Evolutionary conservation across 2,888 invertebrate species (phyloP), one percentile per base, ranked within the genome.

Genomic region (Epirrhoe alternata): DNA sequence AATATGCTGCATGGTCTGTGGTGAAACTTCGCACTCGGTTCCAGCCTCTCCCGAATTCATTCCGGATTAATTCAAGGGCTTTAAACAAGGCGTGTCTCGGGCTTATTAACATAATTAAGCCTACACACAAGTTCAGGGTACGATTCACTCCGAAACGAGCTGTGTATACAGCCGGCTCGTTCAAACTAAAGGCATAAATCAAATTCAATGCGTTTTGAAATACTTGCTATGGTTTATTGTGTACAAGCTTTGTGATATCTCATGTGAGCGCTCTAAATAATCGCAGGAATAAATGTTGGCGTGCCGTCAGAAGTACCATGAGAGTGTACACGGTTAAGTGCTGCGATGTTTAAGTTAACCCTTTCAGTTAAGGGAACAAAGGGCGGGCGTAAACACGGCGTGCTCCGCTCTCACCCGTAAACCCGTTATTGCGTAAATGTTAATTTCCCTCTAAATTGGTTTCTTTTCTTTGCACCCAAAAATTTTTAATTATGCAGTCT

Each of bases 341-440:
- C 74, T 77, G 76, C 74, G 78, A 80, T 81, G 80, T 82, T 86
- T 80, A 81, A 84, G 81, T 84, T 86, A 87, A 88, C 86, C 88
- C 88, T 86, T 88, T 87, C 85, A 86, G 85, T 83, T 77, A 74
- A n/a, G 73, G 73, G 79, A 84, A 87, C 86, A 88, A 88, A 86
- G 84, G 84, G 81, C 70, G 73, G 73, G 73, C 74, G 80, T 84
- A 81, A 87, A 86, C 83, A 81, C 74, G 75, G 68, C 58, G 62
- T 66, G 66, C 55, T 69, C 70, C 66, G 66, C 71, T 67, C 71
- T 76, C 70, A 73, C 61, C 76, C 72, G 71, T 71, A 71, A 76
- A 75, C 73, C 75, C 76, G 77, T 80, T 82, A 81, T 82, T 82
- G 76, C 77, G 80, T 81, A 77, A 83, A 86, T 81, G 81, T 83